Base-by-base conservation (phyloP, 2,113 vertebrate genomes). In the Aptenodytes forsteri region DNA sequence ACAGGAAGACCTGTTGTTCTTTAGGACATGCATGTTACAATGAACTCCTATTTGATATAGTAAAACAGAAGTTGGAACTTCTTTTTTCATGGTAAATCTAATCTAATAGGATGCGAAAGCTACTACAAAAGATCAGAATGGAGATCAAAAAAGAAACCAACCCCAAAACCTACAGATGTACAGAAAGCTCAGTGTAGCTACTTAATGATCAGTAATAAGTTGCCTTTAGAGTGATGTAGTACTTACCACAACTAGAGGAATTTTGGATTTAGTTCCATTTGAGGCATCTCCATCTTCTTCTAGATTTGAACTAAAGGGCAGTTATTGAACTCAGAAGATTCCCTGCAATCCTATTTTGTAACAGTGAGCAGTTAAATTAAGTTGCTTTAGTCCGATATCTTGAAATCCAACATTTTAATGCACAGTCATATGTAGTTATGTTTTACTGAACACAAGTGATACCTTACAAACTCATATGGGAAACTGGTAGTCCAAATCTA, bases 21-120 rank as follows among this genome's bases (percentile, higher is more conserved):
- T 62, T 30, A 67, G 38, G 61, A 29, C 5, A 4, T 4, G 5
- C 0, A 0, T 8, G 5, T 64, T 67, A 55, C 18, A 26, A 36
- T 2, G 23, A 87, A 42, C 6, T 47, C 44, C 11, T 79, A 5
- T 20, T 47, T 7, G 3, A 27, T 18, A 55, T 0, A 71, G 38
- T 7, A 50, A 30, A 85, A 42, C 6, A n/a, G 22, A 55, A 55
- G 6, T 30, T 12, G 56, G 29, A 80, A 27, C 7, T 30, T 40
- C 5, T 6, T n/a, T 22, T 6, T 50, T 50, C 34, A 40, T 10
- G 4, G 15, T 30, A 71, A 61, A 54, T 30, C 17, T n/a, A 56
- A 55, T 29, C 67, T 65, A 38, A 65, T 1, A 49, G 16, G 10
- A 56, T 29, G 25, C 6, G 5, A 82, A 76, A 44, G 18, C 34